Evolutionary conservation across 2,113 vertebrate genomes (phyloP).

Genomic region (Nesoenas mayeri): DNA sequence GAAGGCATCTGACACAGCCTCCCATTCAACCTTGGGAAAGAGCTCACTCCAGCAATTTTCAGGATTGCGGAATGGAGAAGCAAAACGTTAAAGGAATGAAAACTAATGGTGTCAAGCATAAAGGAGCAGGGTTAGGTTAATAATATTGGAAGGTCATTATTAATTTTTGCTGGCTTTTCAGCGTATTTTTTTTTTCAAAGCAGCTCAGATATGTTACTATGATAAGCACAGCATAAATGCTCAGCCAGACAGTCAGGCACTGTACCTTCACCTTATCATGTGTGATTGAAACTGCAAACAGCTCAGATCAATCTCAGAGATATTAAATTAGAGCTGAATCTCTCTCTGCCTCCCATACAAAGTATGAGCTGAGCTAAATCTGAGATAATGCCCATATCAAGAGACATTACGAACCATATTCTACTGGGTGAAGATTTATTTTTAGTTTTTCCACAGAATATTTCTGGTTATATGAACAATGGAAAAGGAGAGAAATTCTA

Average conservation of each 20-base stretch:
- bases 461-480: slow-evolving; percentile 51
- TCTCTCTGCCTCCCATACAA: slow-evolving; percentile 21
- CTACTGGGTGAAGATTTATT: slow-evolving; percentile 43
- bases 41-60: not conserved
- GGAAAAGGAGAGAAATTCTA: slow-evolving; percentile 21
- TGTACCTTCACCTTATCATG: slow-evolving; percentile 33
- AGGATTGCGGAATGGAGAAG: not conserved
- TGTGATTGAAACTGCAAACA: slow-evolving; percentile 44
- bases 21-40: not conserved
- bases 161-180: slow-evolving; percentile 58
- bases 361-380: slow-evolving; percentile 10
- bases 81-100: not conserved
- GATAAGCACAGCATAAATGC: slow-evolving; percentile 17
- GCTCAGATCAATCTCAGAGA: slow-evolving; percentile 57
- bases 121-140: slow-evolving; percentile 29
- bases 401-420: slow-evolving; percentile 33
- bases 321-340: slow-evolving; percentile 59
- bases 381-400: slow-evolving; percentile 38
- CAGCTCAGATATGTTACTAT: not conserved
- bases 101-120: slow-evolving; percentile 16
- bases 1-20: not conserved
- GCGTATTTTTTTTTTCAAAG: not conserved
- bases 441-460: slow-evolving; percentile 51
- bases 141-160: slow-evolving; percentile 39
- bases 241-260: slow-evolving; percentile 15